A percentile compares a stretch with the other conserved stretches of the same genome.
Evolutionary conservation across 2,113 vertebrate species (phyloP).

Genomic region (Neolamprologus toae): DNA sequence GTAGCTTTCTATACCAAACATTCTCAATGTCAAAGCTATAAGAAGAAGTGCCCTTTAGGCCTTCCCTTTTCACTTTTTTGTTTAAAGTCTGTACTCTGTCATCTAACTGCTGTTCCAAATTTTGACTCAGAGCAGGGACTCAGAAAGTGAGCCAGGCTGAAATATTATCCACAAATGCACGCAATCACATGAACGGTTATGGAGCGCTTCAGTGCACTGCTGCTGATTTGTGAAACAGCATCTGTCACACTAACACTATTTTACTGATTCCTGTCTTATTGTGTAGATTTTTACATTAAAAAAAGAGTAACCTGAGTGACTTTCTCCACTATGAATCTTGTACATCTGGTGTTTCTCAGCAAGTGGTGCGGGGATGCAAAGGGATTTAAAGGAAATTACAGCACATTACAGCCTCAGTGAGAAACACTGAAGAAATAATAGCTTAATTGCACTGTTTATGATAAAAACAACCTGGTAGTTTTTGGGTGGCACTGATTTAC

Average conservation of each 20-base stretch:
- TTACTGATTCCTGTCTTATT: slow-evolving; percentile 7
- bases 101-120: slow-evolving; percentile 20
- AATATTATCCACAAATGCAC: slow-evolving; percentile 65
- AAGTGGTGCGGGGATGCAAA: not conserved
- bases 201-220: not conserved
- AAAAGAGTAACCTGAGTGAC: not conserved
- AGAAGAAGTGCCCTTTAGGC: slow-evolving; percentile 1
- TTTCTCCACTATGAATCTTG: slow-evolving; percentile 28
- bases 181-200: slow-evolving; percentile 22
- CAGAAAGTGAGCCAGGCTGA: slow-evolving; percentile 48
- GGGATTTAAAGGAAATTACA: slow-evolving; percentile 32
- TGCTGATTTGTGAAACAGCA: slow-evolving; percentile 20
- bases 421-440: slow-evolving; percentile 19
- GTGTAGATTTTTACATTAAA: not conserved
- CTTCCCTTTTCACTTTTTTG: slow-evolving; percentile 55
- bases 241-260: slow-evolving; percentile 41
- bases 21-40: not conserved
- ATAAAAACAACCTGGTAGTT: slow-evolving; percentile 10
- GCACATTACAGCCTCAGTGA: slow-evolving; percentile 13
- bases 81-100: slow-evolving; percentile 57
- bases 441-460: slow-evolving; percentile 47
- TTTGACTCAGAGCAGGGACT: slow-evolving; percentile 59
- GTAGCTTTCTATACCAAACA: not conserved
- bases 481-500: slow-evolving; percentile 28
- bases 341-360: slow-evolving; percentile 54